Evolutionary conservation across 1,140 invertebrate species (phyloP).

Genomic region (Drosophila kohkoa): DNA sequence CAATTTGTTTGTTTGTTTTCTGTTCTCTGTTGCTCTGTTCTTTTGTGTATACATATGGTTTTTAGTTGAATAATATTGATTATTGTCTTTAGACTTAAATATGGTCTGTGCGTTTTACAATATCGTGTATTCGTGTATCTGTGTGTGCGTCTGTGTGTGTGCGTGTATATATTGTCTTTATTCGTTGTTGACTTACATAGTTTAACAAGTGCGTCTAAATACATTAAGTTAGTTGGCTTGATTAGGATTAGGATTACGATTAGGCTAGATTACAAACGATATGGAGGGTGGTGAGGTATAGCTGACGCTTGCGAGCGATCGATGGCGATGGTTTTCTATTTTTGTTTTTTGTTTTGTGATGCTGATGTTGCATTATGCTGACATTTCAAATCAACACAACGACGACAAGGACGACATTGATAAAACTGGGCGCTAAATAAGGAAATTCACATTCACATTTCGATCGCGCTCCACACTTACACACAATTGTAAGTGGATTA

Average conservation of each 20-base stretch:
- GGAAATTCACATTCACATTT: conserved; percentile 49
- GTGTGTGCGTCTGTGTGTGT: conserved; percentile 14
- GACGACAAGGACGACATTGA: background rate
- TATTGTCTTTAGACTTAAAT: conserved; percentile 35
- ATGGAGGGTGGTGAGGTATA: conserved; percentile 47
- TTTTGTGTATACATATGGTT: conserved; percentile 25
- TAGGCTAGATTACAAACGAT: conserved; percentile 52
- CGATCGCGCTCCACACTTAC: conserved; percentile 10
- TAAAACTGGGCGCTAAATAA: conserved; percentile 28
- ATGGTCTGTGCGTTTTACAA: conserved; percentile 27
- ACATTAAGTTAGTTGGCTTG: conserved; percentile 79
- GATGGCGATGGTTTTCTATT: conserved; percentile 5
- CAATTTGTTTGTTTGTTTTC: conserved; percentile 36
- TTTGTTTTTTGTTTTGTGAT: background rate
- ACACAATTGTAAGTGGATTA: conserved; percentile 7
- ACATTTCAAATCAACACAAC: background rate
- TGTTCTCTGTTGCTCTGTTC: conserved; percentile 31
- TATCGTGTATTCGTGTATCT: conserved; percentile 20
- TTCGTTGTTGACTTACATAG: conserved; percentile 81
- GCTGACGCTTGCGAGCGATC: conserved; percentile 5
- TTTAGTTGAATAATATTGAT: conserved; percentile 24
- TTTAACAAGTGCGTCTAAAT: conserved; percentile 80
- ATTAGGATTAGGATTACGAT: conserved; percentile 51
- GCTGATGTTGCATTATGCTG: conserved; percentile 1
- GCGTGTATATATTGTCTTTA: conserved; percentile 73